Base-by-base conservation (phyloP, 2,797 vertebrate species). In the Apogon talboti region DNA sequence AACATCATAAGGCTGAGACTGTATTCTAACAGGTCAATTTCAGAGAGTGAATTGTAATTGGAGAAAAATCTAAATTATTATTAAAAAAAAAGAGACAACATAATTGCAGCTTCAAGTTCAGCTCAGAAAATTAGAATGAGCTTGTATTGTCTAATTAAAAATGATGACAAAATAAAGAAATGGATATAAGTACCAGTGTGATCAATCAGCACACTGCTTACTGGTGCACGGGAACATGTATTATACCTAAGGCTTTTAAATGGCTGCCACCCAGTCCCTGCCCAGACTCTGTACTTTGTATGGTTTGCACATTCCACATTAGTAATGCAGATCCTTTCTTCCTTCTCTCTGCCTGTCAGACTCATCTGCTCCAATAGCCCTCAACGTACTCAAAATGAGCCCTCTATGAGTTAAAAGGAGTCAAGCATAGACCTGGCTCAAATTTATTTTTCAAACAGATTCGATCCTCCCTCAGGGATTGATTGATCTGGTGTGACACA, bases 281-380 rank as follows among this genome's bases (percentile, higher is more conserved):
- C 54, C 63, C 76, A 67, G 60, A 51, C 73, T 46, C 35, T 40
- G 9, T 14, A 81, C 70, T 85, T 77, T 82, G 75, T 79, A 78
- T 82, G 83, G 79, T 52, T 79, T 66, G 68, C 83, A 88, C 70
- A 81, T 60, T 85, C 68, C 66, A 75, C 83, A 92, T 91, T 88
- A 91, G 83, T 68, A 35, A 91, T 91, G 87, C 83, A 89, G 88
- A 91, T 83, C 71, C 62, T 57, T 56, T 74, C 79, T 41, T 65
- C 50, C 44, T 45, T 57, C 68, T 67, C 66, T 49, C 78, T 73
- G 82, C 79, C 84, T 82, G 87, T 91, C 87, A 87, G 81, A 50
- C 81, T 92, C 86, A 83, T 89, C 86, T 87, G 78, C 84, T 84
- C 68, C 80, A 78, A 85, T 76, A 76, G 82, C 55, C 75, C 79